phyloP scores from a whole-genome alignment of 2,888 invertebrate species.

The Platycnemis pennipes region DNA sequence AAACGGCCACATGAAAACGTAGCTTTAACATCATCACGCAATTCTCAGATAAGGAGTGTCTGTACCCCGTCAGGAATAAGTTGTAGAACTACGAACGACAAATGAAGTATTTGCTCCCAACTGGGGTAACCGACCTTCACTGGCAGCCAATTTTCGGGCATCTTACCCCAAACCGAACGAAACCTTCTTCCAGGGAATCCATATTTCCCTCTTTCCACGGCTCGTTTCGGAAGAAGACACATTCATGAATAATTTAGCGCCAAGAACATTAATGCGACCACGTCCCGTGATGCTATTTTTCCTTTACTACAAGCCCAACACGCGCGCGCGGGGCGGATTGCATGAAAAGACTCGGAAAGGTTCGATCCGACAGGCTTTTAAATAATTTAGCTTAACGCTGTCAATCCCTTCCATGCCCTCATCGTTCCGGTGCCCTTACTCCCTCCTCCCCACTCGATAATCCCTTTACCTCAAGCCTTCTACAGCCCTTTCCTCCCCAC shows the following conservation, averaged over 20 bases:
- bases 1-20: no score
- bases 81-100: no score
- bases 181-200: not conserved
- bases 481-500: not conserved
- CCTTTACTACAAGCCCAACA: not conserved
- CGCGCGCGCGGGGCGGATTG: not conserved
- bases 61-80: no score
- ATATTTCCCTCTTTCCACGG: not conserved
- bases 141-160: not conserved
- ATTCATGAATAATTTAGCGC: constrained; percentile 24
- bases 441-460: not conserved
- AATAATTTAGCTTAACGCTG: constrained; percentile 16
- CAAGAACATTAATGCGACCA: not conserved
- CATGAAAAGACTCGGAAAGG: constrained; percentile 4
- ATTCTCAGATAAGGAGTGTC: no score
- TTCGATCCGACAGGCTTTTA: constrained; percentile 23
- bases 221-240: not conserved
- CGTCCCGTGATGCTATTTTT: constrained; percentile 6
- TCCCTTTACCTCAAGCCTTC: not conserved
- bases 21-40: no score
- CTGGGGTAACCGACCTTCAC: no score
- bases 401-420: not conserved
- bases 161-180: not conserved
- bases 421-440: not conserved
- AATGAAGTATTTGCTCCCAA: no score